A percentile compares a stretch with the other conserved stretches of the same genome.
Evolutionary conservation across 2,113 vertebrate species (phyloP).

Genomic region (Propithecus coquereli): DNA sequence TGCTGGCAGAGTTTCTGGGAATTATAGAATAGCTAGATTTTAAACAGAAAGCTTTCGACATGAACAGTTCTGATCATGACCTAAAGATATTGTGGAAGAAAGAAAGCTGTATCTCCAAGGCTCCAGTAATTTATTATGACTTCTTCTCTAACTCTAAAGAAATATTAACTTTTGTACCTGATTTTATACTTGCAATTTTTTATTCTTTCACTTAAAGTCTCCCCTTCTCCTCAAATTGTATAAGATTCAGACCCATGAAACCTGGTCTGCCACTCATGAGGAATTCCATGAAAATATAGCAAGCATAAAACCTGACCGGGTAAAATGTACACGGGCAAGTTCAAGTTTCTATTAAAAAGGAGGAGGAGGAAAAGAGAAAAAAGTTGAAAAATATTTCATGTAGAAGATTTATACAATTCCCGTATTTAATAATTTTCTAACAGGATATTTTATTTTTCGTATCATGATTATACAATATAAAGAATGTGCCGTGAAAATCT

Average conservation of each 20-base stretch:
- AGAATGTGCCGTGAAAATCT: background rate
- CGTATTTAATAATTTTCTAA: background rate
- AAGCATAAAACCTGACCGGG: background rate
- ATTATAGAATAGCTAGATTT: background rate
- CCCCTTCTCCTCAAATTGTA: background rate
- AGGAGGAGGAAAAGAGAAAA: background rate
- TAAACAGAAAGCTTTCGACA: background rate
- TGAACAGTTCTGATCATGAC: background rate
- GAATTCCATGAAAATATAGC: background rate
- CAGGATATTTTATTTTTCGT: constrained; percentile 27
- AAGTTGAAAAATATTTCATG: background rate
- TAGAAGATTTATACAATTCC: background rate
- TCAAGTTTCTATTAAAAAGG: constrained; percentile 26
- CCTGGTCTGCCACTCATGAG: background rate
- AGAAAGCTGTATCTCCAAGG: background rate
- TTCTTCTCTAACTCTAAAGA: background rate
- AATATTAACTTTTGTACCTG: background rate
- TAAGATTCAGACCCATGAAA: background rate
- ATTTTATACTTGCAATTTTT: background rate
- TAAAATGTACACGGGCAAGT: background rate
- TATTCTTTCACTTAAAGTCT: background rate
- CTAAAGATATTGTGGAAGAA: background rate
- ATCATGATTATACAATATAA: background rate
- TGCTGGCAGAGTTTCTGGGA: background rate
- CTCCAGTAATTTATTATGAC: background rate